Percentiles rank a stretch among this genome's conserved stretches.
Conservation (phyloP, 2,797 vertebrate species). For the Microchirus variegatus region DNA sequence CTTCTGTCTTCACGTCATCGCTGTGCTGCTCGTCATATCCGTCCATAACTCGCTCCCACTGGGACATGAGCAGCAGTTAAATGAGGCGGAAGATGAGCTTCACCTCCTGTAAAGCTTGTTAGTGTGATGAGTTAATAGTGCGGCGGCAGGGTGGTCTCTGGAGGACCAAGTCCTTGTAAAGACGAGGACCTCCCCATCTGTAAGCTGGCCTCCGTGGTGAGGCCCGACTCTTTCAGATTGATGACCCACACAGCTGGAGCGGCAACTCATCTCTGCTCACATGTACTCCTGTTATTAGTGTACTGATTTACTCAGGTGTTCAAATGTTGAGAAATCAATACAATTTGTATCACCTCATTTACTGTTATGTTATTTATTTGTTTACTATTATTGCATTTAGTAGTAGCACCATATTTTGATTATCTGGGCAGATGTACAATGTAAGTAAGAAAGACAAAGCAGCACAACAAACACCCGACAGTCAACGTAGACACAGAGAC, state of each 20-base stretch:
- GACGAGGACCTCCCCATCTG: conserved; percentile 56
- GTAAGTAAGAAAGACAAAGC: too few species aligned
- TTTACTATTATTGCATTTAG: too few species aligned
- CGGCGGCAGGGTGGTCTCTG: conserved; percentile 66
- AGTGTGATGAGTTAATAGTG: conserved; percentile 49
- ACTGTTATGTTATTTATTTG: too few species aligned
- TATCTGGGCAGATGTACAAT: too few species aligned
- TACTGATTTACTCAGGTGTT: too few species aligned
- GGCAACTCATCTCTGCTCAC: not conserved
- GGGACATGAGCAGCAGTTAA: conserved; percentile 32
- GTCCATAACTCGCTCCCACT: conserved; percentile 19
- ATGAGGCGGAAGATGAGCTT: conserved; percentile 55
- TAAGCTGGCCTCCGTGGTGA: conserved; percentile 27
- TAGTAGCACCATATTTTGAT: too few species aligned
- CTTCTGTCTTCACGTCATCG: not conserved
- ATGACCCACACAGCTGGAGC: conserved; percentile 58
- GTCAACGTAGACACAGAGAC: too few species aligned
- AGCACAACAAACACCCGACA: too few species aligned
- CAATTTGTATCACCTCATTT: too few species aligned
- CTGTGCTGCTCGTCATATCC: not conserved
- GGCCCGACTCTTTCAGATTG: conserved; percentile 25
- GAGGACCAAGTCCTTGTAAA: conserved; percentile 60
- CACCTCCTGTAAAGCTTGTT: conserved; percentile 62
- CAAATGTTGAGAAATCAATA: too few species aligned
- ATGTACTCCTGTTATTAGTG: not conserved